Evolutionary conservation across 2,797 vertebrate species (phyloP).

Genomic region (Enteromius paludinosus): DNA sequence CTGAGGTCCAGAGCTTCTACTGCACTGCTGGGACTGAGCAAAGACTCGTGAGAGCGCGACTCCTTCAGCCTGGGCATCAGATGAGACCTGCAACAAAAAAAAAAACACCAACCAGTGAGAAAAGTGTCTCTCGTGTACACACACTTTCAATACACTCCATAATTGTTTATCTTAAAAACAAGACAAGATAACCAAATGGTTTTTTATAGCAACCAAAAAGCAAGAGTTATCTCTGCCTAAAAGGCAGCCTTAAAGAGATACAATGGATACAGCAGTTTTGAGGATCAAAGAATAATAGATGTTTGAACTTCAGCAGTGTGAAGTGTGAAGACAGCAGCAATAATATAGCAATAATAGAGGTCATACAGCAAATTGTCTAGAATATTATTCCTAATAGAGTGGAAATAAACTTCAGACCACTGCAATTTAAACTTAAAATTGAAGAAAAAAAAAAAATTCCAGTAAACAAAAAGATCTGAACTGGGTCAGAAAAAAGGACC

Average conservation of each 20-base stretch:
- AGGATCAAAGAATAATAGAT: constrained; percentile 5
- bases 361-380: background rate
- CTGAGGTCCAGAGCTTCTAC: constrained; percentile 98
- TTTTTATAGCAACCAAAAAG: background rate
- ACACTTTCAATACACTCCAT: background rate
- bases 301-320: background rate
- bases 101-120: constrained; percentile 18
- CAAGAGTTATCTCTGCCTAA: background rate
- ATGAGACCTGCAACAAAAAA: constrained; percentile 89
- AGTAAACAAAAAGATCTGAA: background rate
- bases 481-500: too few relatives aligned
- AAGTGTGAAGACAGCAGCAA: background rate
- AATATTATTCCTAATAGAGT: background rate
- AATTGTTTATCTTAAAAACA: background rate
- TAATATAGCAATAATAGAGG: background rate
- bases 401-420: background rate
- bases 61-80: constrained; percentile 99
- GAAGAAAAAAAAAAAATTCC: background rate
- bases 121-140: background rate
- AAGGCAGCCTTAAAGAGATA: constrained; percentile 2
- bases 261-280: background rate
- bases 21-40: constrained; percentile 97
- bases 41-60: constrained; percentile 98
- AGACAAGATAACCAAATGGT: background rate
- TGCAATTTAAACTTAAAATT: background rate